A percentile compares a stretch with the other conserved stretches of the same genome.
Conservation (phyloP, 2,888 invertebrate species). For the Miltochrista miniata region DNA sequence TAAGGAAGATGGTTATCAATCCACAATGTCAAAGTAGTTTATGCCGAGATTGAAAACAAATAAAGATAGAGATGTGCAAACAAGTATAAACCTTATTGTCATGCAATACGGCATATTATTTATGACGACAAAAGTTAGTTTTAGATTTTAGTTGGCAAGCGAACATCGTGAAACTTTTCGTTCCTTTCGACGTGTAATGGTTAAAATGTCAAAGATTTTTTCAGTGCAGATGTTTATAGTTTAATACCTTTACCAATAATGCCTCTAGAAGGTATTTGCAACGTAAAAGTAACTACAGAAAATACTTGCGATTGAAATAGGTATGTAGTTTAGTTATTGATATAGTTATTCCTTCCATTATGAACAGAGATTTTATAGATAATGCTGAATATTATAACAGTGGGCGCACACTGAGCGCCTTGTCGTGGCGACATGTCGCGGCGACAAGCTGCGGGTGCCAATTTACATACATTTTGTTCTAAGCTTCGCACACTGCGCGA, state of each 20-base stretch:
- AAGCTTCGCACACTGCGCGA: no score
- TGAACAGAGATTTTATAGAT: no score
- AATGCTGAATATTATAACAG: no score
- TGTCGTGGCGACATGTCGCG: no score
- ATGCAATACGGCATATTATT: constrained; percentile 16
- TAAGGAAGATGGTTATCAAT: constrained; percentile 38
- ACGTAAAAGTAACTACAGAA: not conserved
- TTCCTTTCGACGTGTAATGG: constrained; percentile 43
- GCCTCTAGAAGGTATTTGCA: not conserved
- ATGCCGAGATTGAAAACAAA: constrained; percentile 22
- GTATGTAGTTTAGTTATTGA: no score
- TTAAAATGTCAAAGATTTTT: constrained; percentile 25
- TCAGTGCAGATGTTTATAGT: not conserved
- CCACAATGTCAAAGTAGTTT: constrained; percentile 43
- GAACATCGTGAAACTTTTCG: constrained; percentile 44
- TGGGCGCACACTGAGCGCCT: no score
- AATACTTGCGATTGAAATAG: no score
- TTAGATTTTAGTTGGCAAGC: constrained; percentile 42
- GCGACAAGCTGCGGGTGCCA: no score
- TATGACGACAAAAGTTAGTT: constrained; percentile 29
- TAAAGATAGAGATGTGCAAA: constrained; percentile 4
- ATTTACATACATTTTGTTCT: no score
- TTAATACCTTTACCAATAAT: constrained; percentile 1
- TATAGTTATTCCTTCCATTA: no score
- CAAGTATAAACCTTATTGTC: constrained; percentile 19